These are phyloP conservation scores for Thaumetopoea pityocampa DNA, from an alignment of 1,140 invertebrate genomes.

Conservation along the genomic window DNA sequence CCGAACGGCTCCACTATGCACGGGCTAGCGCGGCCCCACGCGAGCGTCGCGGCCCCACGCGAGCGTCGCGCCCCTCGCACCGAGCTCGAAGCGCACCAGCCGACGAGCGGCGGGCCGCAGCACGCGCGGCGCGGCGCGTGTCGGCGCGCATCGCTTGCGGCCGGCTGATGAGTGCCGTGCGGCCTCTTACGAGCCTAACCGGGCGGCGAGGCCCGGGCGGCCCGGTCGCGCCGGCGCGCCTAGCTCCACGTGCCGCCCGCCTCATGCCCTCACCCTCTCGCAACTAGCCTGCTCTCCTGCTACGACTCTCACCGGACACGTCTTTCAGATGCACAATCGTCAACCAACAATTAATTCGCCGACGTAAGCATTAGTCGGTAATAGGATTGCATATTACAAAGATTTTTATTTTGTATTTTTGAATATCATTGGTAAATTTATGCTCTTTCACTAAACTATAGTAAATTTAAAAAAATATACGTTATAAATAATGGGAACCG, in stretches of 20 bases:
- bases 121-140: constrained; percentile 35
- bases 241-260: constrained; percentile 60
- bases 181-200: constrained; percentile 45
- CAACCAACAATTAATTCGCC: constrained; percentile 40
- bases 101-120: constrained; percentile 35
- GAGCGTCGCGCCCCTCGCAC: constrained; percentile 33
- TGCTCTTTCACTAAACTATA: too few relatives aligned
- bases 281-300: constrained; percentile 21
- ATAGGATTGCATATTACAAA: constrained; percentile 21
- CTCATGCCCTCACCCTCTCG: constrained; percentile 23
- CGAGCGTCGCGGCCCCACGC: constrained; percentile 31
- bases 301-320: constrained; percentile 32
- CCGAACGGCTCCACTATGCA: constrained; percentile 45
- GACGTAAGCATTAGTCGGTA: constrained; percentile 26
- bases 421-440: not conserved
- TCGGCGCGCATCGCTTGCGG: constrained; percentile 51
- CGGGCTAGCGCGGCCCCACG: constrained; percentile 35
- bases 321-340: constrained; percentile 64
- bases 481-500: too few relatives aligned
- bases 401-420: constrained; percentile 11
- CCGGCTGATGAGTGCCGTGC: constrained; percentile 56
- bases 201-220: constrained; percentile 46
- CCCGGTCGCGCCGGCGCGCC: constrained; percentile 64
- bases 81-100: constrained; percentile 34
- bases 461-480: too few relatives aligned